These are phyloP conservation scores for Champsocephalus esox DNA, from an alignment of 2,797 vertebrate species.

Conservation along the genomic window DNA sequence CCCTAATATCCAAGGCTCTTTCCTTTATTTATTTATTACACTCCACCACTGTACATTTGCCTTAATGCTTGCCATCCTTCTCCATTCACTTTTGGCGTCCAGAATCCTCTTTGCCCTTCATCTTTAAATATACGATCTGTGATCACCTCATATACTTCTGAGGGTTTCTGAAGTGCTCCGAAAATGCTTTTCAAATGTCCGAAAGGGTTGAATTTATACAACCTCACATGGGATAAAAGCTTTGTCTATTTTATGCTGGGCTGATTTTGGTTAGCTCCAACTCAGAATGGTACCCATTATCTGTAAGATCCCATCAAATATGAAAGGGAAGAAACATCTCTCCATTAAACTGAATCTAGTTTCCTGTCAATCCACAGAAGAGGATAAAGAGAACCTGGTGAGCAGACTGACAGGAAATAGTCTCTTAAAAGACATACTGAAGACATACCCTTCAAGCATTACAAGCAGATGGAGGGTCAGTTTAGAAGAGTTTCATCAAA, in stretches of 20 bases:
- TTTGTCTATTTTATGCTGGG: slow-evolving; percentile 23
- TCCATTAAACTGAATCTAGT: slow-evolving; percentile 56
- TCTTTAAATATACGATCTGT: slow-evolving; percentile 11
- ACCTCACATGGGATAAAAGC: slow-evolving; percentile 55
- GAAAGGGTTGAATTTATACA: slow-evolving; percentile 35
- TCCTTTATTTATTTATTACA: not conserved
- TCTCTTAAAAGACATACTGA: slow-evolving; percentile 31
- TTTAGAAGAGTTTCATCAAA: slow-evolving; percentile 50
- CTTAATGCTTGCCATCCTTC: slow-evolving; percentile 8
- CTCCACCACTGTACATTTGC: not conserved
- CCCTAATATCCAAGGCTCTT: not conserved
- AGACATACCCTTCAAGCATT: slow-evolving; percentile 23
- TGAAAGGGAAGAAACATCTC: slow-evolving; percentile 18
- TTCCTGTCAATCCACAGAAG: slow-evolving; percentile 52
- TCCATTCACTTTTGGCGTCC: slow-evolving; percentile 5
- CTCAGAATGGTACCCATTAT: slow-evolving; percentile 53
- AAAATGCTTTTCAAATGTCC: slow-evolving; percentile 39
- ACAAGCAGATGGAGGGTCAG: slow-evolving; percentile 49
- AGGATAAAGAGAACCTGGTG: slow-evolving; percentile 40
- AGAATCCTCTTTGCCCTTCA: slow-evolving; percentile 3
- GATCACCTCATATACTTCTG: slow-evolving; percentile 18
- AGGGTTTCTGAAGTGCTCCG: slow-evolving; percentile 10
- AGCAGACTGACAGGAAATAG: slow-evolving; percentile 48
- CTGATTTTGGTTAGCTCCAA: slow-evolving; percentile 10
- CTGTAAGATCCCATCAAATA: slow-evolving; percentile 28